A percentile compares a stretch with the other conserved stretches of the same genome.
These are phyloP conservation scores for Callocephalon fimbriatum DNA, from an alignment of 2,113 vertebrate species.

Conservation along the genomic window DNA sequence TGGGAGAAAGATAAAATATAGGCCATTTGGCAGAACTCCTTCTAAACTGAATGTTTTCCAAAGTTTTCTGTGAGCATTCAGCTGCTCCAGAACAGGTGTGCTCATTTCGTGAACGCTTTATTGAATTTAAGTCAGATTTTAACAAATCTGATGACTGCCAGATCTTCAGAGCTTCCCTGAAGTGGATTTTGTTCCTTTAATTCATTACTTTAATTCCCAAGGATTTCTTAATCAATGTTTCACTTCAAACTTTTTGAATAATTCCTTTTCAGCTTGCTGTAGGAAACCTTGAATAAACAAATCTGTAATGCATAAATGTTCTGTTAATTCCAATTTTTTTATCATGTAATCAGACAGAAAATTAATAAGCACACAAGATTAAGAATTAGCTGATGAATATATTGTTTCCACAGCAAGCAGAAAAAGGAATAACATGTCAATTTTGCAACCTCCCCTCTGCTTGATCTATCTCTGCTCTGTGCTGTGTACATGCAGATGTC, in stretches of 20 bases:
- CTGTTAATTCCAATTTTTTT: conserved; percentile 12
- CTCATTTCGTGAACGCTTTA: conserved; percentile 16
- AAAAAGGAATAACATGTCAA: neutral
- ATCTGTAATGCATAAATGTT: neutral
- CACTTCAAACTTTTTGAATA: neutral
- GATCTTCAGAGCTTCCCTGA: conserved; percentile 8
- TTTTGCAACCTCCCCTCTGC: neutral
- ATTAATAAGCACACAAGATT: conserved; percentile 19
- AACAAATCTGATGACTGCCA: neutral
- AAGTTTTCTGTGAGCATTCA: conserved; percentile 18
- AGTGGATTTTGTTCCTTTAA: conserved; percentile 10
- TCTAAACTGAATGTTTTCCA: conserved; percentile 14
- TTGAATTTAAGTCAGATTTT: conserved; percentile 32
- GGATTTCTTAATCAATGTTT: conserved; percentile 27
- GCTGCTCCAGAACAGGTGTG: neutral
- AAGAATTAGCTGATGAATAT: conserved; percentile 4
- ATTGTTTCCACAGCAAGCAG: neutral
- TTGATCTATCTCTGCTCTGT: neutral
- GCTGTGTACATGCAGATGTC: neutral
- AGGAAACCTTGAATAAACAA: conserved; percentile 17
- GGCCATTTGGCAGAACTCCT: neutral
- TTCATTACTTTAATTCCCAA: conserved; percentile 27
- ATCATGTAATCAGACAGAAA: conserved; percentile 7
- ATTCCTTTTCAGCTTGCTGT: neutral
- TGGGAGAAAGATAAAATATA: conserved; percentile 20